These are phyloP conservation scores for Campoplex nolae DNA, from an alignment of 2,888 invertebrate species.

Conservation along the genomic window DNA sequence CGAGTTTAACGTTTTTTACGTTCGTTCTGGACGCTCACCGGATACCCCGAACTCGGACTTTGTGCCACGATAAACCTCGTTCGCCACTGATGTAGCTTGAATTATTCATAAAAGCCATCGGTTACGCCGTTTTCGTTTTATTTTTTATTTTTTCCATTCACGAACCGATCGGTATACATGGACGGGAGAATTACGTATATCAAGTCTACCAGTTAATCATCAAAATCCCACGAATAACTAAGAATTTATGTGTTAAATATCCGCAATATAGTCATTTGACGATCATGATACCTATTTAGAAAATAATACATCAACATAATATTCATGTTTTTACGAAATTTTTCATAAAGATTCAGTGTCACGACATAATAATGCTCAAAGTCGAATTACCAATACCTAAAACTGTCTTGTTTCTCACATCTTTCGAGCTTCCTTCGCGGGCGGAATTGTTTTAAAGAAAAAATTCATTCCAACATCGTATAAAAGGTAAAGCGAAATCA, in stretches of 20 bases:
- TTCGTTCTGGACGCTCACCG: conserved; percentile 39
- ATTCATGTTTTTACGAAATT: background rate
- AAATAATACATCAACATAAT: background rate
- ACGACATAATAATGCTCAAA: background rate
- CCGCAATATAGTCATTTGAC: too few species aligned
- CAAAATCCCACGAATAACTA: background rate
- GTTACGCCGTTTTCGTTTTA: conserved; percentile 33
- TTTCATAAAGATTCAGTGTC: background rate
- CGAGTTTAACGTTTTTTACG: conserved; percentile 61
- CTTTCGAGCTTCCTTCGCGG: background rate
- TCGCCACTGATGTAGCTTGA: conserved; percentile 63
- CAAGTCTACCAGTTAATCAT: conserved; percentile 1
- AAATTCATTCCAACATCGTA: background rate
- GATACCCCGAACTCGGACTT: conserved; percentile 46
- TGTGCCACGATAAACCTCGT: conserved; percentile 63
- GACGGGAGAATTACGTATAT: background rate
- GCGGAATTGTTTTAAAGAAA: background rate
- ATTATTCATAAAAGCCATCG: conserved; percentile 68
- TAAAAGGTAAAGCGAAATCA: background rate
- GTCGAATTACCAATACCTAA: background rate
- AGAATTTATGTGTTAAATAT: background rate
- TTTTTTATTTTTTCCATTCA: conserved; percentile 16
- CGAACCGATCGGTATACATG: conserved; percentile 36
- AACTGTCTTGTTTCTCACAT: background rate
- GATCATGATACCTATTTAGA: background rate